phyloP scores from a whole-genome alignment of 2,888 invertebrate species.

The Phaonia tiefii region DNA sequence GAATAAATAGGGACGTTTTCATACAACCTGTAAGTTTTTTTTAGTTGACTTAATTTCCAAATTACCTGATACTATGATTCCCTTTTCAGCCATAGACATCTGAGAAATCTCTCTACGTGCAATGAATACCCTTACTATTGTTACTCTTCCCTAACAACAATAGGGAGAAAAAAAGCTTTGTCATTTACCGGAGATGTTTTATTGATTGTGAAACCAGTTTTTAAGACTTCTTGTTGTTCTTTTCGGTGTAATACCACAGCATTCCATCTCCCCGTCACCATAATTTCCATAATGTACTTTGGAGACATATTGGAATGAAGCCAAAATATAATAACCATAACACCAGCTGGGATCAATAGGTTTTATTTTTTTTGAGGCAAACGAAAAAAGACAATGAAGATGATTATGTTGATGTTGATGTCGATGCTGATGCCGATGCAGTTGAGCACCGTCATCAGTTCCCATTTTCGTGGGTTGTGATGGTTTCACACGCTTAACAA shows the following conservation, averaged over 20 bases:
- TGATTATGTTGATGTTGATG: not conserved
- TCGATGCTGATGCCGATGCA: conserved; percentile 4
- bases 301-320: not conserved
- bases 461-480: no score
- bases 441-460: conserved; percentile 29
- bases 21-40: no score
- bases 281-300: conserved; percentile 23
- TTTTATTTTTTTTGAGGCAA: not conserved
- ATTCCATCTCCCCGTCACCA: not conserved
- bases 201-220: conserved; percentile 38
- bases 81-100: not conserved
- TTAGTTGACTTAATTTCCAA: no score
- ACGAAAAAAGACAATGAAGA: not conserved
- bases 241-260: no score
- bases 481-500: no score
- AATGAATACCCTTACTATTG: conserved; percentile 32
- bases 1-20: no score
- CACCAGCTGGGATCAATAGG: conserved; percentile 48
- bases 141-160: conserved; percentile 8
- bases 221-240: no score
- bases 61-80: no score
- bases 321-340: conserved; percentile 32
- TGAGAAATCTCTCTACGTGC: not conserved
- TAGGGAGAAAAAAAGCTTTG: not conserved
- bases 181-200: conserved; percentile 9